Conservation (phyloP, 2,113 vertebrate species). For the Panthera leo region DNA sequence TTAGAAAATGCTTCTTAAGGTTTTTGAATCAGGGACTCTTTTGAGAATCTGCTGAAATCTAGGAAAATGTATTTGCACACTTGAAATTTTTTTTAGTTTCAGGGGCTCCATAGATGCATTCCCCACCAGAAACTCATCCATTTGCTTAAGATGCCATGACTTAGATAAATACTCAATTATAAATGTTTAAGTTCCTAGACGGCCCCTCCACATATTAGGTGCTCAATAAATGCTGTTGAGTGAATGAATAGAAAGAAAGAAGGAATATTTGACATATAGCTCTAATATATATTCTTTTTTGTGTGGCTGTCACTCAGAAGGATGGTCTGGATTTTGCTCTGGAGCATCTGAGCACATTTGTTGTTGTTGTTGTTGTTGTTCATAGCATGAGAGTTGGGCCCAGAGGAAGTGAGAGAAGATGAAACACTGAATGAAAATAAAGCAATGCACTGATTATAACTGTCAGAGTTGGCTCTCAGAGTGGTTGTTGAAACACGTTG, state of each 20-base stretch:
- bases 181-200: not conserved
- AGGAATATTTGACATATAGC: not conserved
- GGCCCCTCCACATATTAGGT: not conserved
- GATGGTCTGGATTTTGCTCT: not conserved
- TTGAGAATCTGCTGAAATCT: slow-evolving; percentile 28
- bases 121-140: not conserved
- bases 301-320: not conserved
- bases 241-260: not conserved
- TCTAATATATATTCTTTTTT: not conserved
- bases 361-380: not conserved
- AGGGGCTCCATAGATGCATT: not conserved
- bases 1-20: not conserved
- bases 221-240: not conserved
- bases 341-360: not conserved
- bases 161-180: not conserved
- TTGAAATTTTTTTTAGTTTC: not conserved
- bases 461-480: not conserved
- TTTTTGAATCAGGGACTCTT: not conserved
- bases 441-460: not conserved
- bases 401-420: not conserved
- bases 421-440: not conserved
- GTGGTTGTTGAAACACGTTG: not conserved
- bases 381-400: not conserved
- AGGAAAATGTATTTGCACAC: not conserved
- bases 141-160: not conserved